Percentiles rank a stretch among this genome's conserved stretches.
phyloP scores from a whole-genome alignment of 2,113 vertebrate genomes.

The Vulpes lagopus region DNA sequence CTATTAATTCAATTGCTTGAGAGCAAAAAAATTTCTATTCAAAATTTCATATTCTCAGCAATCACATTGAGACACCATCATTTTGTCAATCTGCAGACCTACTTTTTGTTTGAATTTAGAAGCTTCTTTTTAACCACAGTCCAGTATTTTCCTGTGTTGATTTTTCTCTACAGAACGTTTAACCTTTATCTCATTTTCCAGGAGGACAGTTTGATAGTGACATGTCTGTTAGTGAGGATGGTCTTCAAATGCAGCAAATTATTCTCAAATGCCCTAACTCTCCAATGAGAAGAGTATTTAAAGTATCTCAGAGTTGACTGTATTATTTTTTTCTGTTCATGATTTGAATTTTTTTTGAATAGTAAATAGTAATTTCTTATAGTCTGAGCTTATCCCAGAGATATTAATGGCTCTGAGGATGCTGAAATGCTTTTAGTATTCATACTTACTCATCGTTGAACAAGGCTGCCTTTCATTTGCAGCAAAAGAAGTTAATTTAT shows the following conservation, averaged over 20 bases:
- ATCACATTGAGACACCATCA: background rate
- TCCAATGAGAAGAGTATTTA: background rate
- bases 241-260: constrained; percentile 7
- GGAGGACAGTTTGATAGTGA: background rate
- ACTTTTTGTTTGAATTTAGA: background rate
- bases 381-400: background rate
- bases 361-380: constrained; percentile 37
- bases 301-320: background rate
- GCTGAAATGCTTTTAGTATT: constrained; percentile 25
- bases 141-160: background rate
- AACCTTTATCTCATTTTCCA: background rate
- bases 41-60: background rate
- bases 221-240: background rate
- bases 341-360: constrained; percentile 34
- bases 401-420: background rate
- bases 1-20: background rate
- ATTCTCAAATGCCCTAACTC: background rate
- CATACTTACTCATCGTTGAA: background rate
- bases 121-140: constrained; percentile 12
- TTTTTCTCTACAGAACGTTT: background rate
- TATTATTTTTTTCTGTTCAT: background rate
- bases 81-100: background rate
- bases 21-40: background rate
- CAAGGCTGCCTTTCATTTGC: background rate
- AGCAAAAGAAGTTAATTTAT: background rate